These are phyloP conservation scores for Drosophila multiciliata DNA, from an alignment of 2,888 invertebrate species.

Conservation along the genomic window DNA sequence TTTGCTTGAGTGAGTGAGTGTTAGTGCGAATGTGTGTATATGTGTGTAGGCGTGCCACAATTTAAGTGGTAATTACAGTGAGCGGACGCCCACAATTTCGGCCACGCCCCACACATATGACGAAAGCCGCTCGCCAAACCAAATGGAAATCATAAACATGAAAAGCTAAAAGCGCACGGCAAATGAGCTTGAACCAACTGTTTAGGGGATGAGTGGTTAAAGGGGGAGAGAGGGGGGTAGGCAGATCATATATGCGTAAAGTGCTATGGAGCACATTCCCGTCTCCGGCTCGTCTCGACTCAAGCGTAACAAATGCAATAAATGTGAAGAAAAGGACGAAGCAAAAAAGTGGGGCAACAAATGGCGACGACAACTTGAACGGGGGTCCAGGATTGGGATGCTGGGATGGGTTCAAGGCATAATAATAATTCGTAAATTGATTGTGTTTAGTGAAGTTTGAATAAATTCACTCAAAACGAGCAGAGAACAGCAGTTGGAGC, in stretches of 20 bases:
- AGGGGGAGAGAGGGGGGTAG: conserved; percentile 1
- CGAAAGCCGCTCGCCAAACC: conserved; percentile 25
- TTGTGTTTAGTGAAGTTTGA: conserved; percentile 82
- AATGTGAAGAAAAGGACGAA: conserved; percentile 64
- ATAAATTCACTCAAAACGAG: conserved; percentile 73
- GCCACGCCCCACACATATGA: conserved; percentile 57
- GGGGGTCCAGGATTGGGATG: not conserved
- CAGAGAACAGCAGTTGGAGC: conserved; percentile 1
- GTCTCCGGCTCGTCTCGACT: conserved; percentile 36
- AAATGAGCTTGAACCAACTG: conserved; percentile 68
- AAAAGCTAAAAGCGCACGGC: conserved; percentile 72
- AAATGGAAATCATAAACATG: conserved; percentile 79
- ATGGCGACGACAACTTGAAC: conserved; percentile 65
- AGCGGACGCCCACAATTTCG: conserved; percentile 35
- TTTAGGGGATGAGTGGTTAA: not conserved
- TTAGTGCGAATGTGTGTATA: not conserved
- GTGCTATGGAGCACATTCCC: conserved; percentile 46
- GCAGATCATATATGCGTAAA: conserved; percentile 77
- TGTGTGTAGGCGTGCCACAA: conserved; percentile 34
- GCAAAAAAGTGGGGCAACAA: conserved; percentile 68
- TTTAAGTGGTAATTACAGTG: conserved; percentile 79
- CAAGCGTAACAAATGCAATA: conserved; percentile 80
- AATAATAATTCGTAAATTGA: conserved; percentile 82
- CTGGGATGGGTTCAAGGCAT: conserved; percentile 44
- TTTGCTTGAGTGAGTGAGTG: conserved; percentile 13